These are phyloP conservation scores for Strongylocentrotus purpuratus DNA, from an alignment of 35 echinoderm and acorn worm genomes.

Conservation along the genomic window DNA sequence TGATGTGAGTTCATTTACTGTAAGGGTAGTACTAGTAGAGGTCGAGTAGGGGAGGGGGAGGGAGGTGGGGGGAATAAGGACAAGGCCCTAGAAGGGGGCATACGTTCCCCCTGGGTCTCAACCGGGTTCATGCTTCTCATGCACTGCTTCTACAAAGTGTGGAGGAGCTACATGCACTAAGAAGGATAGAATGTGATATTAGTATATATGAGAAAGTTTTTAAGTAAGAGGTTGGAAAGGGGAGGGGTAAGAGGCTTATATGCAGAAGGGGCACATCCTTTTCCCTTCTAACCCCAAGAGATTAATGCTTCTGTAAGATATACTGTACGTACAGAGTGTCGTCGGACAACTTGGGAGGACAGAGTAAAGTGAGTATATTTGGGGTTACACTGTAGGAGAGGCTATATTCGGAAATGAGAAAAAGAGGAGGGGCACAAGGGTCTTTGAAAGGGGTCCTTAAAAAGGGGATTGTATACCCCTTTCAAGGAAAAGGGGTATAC, in stretches of 20 bases:
- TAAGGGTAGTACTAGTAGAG: background rate
- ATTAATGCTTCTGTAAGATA: too few relatives aligned
- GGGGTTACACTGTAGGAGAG: too few relatives aligned
- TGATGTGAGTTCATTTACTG: slow-evolving; percentile 29
- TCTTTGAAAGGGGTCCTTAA: too few relatives aligned
- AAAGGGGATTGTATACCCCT: too few relatives aligned
- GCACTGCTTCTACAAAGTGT: background rate
- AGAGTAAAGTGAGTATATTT: too few relatives aligned
- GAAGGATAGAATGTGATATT: slow-evolving; percentile 46
- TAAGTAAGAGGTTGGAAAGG: background rate
- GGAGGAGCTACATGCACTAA: background rate
- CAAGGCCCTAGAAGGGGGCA: background rate
- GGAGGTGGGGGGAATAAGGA: background rate
- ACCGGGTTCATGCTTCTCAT: too few relatives aligned
- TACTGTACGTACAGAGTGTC: too few relatives aligned
- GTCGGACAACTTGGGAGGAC: too few relatives aligned
- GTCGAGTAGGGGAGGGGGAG: background rate
- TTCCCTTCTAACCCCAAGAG: background rate
- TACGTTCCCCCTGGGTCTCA: background rate
- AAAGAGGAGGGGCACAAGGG: too few relatives aligned
- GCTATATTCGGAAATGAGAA: too few relatives aligned
- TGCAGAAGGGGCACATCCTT: background rate
- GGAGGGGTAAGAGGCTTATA: background rate
- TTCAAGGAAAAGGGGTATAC: too few relatives aligned
- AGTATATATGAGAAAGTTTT: background rate